phyloP scores from a whole-genome alignment of 2,113 vertebrate species.

The Calidris pugnax region DNA sequence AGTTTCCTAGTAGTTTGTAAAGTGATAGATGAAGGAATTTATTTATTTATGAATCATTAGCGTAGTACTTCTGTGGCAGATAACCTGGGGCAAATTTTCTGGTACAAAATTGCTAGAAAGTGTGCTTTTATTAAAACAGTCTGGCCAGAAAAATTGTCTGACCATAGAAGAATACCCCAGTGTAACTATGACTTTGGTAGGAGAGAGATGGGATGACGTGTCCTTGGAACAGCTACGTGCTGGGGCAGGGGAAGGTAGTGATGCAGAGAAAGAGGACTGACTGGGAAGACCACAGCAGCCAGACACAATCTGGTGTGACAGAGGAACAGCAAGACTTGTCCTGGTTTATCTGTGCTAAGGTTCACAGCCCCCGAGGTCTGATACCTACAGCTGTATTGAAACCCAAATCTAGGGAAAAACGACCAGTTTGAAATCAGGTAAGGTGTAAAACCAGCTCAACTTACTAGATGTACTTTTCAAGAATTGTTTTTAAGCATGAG shows the following conservation, averaged over 20 bases:
- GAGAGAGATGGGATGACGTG: neutral
- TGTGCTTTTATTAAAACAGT: neutral
- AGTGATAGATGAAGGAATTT: slow-evolving; percentile 28
- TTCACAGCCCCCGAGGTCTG: neutral
- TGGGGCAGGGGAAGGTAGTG: neutral
- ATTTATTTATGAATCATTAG: neutral
- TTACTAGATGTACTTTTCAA: slow-evolving; percentile 29
- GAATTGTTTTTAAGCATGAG: slow-evolving; percentile 29
- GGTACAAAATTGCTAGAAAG: neutral
- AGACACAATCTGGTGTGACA: neutral
- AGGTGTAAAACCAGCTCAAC: neutral
- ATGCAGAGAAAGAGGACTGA: neutral
- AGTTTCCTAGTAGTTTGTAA: slow-evolving; percentile 43
- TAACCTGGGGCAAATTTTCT: neutral
- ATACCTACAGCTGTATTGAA: neutral
- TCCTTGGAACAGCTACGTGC: neutral
- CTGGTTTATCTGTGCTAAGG: neutral
- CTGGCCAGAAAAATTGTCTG: neutral
- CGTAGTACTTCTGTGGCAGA: neutral
- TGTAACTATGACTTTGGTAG: neutral
- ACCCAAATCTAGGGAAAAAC: neutral
- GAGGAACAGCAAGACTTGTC: neutral
- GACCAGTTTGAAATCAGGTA: neutral
- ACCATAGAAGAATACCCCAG: neutral
- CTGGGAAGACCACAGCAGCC: neutral